These are phyloP conservation scores for Netta rufina DNA, from an alignment of 2,797 vertebrate species.

Conservation along the genomic window DNA sequence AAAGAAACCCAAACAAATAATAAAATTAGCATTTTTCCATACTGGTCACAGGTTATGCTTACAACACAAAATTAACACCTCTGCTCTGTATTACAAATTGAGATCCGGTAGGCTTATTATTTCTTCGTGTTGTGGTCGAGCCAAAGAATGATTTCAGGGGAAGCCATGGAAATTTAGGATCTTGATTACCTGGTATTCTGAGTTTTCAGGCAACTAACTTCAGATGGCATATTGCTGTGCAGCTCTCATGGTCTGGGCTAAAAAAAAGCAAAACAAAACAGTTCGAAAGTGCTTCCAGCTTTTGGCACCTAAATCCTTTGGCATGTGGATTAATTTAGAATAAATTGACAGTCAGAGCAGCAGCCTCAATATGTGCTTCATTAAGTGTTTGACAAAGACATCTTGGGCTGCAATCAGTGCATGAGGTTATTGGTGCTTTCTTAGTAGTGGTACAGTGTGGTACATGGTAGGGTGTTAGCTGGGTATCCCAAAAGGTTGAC, in stretches of 20 bases:
- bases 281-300: constrained; percentile 55
- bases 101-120: not conserved
- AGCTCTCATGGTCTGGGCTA: constrained; percentile 50
- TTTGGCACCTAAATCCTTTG: constrained; percentile 69
- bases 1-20: constrained; percentile 19
- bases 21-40: not conserved
- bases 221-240: constrained; percentile 23
- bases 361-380: constrained; percentile 70
- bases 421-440: not conserved
- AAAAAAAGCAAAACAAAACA: not conserved
- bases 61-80: constrained; percentile 15
- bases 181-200: constrained; percentile 23
- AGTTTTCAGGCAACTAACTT: constrained; percentile 32
- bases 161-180: not conserved
- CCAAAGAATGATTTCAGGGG: not conserved
- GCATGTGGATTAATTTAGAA: constrained; percentile 62
- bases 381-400: constrained; percentile 65
- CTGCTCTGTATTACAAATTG: not conserved
- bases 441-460: not conserved
- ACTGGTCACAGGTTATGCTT: constrained; percentile 27
- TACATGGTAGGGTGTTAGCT: not conserved
- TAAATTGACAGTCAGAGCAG: constrained; percentile 69
- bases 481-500: not conserved
- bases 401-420: constrained; percentile 6
- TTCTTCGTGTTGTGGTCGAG: not conserved